Percentiles rank a stretch among this genome's conserved stretches.
phyloP scores from a whole-genome alignment of 1,140 invertebrate genomes.

The Agrypnia vestita region DNA sequence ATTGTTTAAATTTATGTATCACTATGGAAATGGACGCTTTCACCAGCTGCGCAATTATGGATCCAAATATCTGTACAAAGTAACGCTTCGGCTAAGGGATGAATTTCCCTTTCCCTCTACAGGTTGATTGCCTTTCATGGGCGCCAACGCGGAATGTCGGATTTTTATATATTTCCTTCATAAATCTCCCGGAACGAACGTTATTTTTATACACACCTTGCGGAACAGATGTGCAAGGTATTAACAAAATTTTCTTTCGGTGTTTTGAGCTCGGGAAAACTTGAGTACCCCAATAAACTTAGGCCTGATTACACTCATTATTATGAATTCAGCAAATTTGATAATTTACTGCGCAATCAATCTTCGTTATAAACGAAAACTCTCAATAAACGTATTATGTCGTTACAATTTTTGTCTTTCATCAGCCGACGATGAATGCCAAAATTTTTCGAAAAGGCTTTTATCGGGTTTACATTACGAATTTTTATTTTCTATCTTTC shows the following conservation, averaged over 20 bases:
- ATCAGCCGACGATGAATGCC: constrained; percentile 39
- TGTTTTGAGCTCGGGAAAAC: constrained; percentile 42
- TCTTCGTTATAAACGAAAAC: constrained; percentile 60
- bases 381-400: constrained; percentile 58
- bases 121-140: constrained; percentile 59
- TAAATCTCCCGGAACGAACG: constrained; percentile 59
- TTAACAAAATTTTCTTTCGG: constrained; percentile 49
- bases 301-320: constrained; percentile 61
- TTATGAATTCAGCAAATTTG: constrained; percentile 61
- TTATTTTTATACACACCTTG: constrained; percentile 59
- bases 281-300: constrained; percentile 57
- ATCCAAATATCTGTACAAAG: constrained; percentile 7
- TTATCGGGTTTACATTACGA: constrained; percentile 2
- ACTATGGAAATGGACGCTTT: constrained; percentile 14
- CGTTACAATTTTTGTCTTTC: constrained; percentile 57
- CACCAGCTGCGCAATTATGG: constrained; percentile 14
- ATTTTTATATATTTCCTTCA: constrained; percentile 61
- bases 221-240: constrained; percentile 60
- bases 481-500: constrained; percentile 7
- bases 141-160: constrained; percentile 48
- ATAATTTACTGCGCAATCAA: constrained; percentile 60
- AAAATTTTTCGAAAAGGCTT: constrained; percentile 9
- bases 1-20: no score
- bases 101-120: constrained; percentile 20
- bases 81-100: background rate